A percentile compares a stretch with the other conserved stretches of the same genome.
Conservation (phyloP, 2,113 vertebrate species). For the Hippopotamus amphibius region DNA sequence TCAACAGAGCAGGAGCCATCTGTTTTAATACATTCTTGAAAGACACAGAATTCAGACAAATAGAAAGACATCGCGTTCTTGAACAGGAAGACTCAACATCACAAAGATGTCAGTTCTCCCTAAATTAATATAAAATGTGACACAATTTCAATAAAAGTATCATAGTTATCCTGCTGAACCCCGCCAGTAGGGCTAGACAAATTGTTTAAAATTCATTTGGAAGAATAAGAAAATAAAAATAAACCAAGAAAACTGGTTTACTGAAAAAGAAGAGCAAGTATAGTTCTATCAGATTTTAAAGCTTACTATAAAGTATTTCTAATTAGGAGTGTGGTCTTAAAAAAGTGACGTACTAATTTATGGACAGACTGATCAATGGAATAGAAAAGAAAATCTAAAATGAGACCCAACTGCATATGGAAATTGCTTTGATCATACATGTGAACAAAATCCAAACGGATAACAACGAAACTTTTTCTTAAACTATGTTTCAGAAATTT, state of each 20-base stretch:
- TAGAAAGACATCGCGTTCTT: neutral
- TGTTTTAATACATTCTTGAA: conserved; percentile 6
- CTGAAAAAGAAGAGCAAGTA: neutral
- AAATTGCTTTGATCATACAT: conserved; percentile 4
- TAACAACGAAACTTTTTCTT: neutral
- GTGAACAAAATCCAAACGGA: conserved; percentile 1
- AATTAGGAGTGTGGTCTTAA: neutral
- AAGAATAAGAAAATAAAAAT: neutral
- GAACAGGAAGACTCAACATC: neutral
- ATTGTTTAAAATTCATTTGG: conserved; percentile 38
- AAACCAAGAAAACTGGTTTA: neutral
- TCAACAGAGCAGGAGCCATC: neutral
- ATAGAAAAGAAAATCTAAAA: conserved; percentile 32
- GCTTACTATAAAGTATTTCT: neutral
- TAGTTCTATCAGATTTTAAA: conserved; percentile 7
- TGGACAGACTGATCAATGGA: neutral
- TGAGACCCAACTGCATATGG: neutral
- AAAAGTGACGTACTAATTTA: neutral
- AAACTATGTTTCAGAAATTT: conserved; percentile 19
- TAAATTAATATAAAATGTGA: conserved; percentile 32
- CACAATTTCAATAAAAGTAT: conserved; percentile 28
- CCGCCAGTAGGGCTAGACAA: neutral
- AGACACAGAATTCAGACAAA: conserved; percentile 5
- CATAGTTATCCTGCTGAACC: neutral
- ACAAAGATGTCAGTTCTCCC: conserved; percentile 12